These are phyloP conservation scores for Temnothorax curvispinosus DNA, from an alignment of 1,140 invertebrate species.

Conservation along the genomic window DNA sequence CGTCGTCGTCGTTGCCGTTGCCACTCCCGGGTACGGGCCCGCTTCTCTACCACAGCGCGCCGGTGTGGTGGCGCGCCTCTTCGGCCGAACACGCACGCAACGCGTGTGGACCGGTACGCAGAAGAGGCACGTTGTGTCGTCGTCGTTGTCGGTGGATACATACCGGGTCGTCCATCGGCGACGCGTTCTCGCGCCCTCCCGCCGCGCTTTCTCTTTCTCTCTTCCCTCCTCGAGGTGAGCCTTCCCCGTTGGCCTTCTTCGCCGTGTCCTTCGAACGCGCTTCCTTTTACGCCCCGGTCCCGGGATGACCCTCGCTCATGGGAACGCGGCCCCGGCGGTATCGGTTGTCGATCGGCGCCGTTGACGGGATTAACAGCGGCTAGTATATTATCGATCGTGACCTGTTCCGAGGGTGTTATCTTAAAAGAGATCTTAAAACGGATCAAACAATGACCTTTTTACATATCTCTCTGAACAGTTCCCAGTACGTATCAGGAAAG, in stretches of 20 bases:
- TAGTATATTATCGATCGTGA: conserved; percentile 2
- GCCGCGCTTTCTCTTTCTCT: conserved; percentile 36
- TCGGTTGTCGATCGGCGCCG: conserved; percentile 14
- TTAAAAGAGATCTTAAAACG: not conserved
- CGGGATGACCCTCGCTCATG: conserved; percentile 21
- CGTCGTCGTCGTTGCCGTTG: conserved; percentile 5
- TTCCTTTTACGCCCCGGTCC: conserved; percentile 48
- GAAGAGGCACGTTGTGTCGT: conserved; percentile 35
- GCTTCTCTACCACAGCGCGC: conserved; percentile 21
- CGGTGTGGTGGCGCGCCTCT: conserved; percentile 62
- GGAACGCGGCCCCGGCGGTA: conserved; percentile 22
- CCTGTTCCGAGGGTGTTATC: not conserved
- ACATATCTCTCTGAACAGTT: not conserved
- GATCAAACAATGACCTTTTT: not conserved
- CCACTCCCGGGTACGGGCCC: conserved; percentile 37
- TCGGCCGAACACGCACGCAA: conserved; percentile 15
- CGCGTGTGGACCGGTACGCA: conserved; percentile 23
- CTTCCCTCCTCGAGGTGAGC: not conserved
- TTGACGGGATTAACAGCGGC: conserved; percentile 14
- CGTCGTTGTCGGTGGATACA: conserved; percentile 28
- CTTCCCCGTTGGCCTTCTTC: conserved; percentile 31
- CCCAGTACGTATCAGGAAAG: not conserved
- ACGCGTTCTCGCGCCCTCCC: conserved; percentile 27
- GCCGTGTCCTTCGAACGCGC: conserved; percentile 33
- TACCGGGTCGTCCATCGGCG: conserved; percentile 42